phyloP scores from a whole-genome alignment of 2,797 vertebrate species.

The Selene dorsalis region DNA sequence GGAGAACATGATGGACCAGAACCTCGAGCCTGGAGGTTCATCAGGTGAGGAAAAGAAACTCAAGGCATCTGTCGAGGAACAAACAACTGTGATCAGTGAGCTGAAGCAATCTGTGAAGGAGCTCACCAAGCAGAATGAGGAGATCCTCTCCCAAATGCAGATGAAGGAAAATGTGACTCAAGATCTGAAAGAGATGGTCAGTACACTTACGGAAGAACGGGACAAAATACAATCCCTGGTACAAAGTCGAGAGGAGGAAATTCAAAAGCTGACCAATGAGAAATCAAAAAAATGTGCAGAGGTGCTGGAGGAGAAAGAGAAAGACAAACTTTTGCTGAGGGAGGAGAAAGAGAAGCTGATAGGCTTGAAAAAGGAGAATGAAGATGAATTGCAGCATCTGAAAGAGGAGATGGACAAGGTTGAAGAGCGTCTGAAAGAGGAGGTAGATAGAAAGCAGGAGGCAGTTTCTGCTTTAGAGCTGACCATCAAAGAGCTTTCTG shows the following conservation, averaged over 20 bases:
- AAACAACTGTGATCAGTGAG: slow-evolving; percentile 47
- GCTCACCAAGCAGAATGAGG: slow-evolving; percentile 83
- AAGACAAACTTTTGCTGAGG: slow-evolving; percentile 62
- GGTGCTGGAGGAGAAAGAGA: slow-evolving; percentile 72
- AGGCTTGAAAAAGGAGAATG: slow-evolving; percentile 47
- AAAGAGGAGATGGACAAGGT: slow-evolving; percentile 65
- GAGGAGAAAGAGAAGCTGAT: slow-evolving; percentile 71
- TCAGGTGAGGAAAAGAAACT: slow-evolving; percentile 80
- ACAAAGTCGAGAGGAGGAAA: slow-evolving; percentile 75
- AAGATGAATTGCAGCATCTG: slow-evolving; percentile 49
- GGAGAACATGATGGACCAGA: slow-evolving; percentile 82
- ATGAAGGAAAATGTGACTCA: slow-evolving; percentile 82
- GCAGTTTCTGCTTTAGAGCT: slow-evolving; percentile 75
- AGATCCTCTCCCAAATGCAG: slow-evolving; percentile 77
- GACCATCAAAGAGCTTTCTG: slow-evolving; percentile 73
- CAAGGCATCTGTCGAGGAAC: slow-evolving; percentile 56
- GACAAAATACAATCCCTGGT: slow-evolving; percentile 76
- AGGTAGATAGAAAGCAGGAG: slow-evolving; percentile 66
- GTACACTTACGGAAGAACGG: slow-evolving; percentile 79
- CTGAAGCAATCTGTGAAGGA: slow-evolving; percentile 76
- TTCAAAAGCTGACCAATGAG: slow-evolving; percentile 45
- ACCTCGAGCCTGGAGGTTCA: slow-evolving; percentile 76
- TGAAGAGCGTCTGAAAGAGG: slow-evolving; percentile 74
- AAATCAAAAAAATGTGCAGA: slow-evolving; percentile 71
- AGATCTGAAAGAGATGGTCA: slow-evolving; percentile 82